Evolutionary conservation across 2,888 invertebrate species (phyloP).

Genomic region (Philopedon plagiatum): DNA sequence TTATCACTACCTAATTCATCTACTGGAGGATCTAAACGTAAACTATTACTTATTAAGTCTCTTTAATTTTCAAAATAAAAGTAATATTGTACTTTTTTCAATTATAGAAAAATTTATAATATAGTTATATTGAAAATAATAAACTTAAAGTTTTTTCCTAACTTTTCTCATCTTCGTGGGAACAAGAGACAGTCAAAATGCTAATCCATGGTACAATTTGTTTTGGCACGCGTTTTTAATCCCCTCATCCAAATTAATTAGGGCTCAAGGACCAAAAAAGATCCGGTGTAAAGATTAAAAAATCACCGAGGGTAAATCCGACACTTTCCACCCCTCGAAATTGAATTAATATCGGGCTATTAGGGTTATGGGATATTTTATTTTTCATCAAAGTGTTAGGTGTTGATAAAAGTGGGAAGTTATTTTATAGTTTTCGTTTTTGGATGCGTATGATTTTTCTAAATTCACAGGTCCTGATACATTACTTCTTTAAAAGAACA

Average conservation of each 20-base stretch:
- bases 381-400: constrained; percentile 21
- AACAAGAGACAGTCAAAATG: constrained; percentile 51
- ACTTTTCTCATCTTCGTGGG: constrained; percentile 50
- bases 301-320: constrained; percentile 49
- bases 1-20: too few species aligned
- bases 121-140: too few species aligned
- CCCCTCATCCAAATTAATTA: constrained; percentile 65
- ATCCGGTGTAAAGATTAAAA: constrained; percentile 57
- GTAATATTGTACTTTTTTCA: too few species aligned
- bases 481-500: too few species aligned
- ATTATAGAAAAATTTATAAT: too few species aligned
- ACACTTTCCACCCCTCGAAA: constrained; percentile 32
- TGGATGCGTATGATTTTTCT: background rate
- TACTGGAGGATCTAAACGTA: too few species aligned
- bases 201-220: constrained; percentile 61
- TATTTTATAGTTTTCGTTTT: background rate
- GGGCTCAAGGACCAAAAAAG: constrained; percentile 57
- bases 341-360: constrained; percentile 16
- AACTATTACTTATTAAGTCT: too few species aligned
- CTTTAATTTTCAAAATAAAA: too few species aligned
- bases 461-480: too few species aligned
- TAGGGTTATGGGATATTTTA: constrained; percentile 36
- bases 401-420: constrained; percentile 1
- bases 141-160: background rate
- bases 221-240: constrained; percentile 64